A percentile compares a stretch with the other conserved stretches of the same genome.
phyloP scores from a whole-genome alignment of 2,888 invertebrate species.

The Platycheirus albimanus region DNA sequence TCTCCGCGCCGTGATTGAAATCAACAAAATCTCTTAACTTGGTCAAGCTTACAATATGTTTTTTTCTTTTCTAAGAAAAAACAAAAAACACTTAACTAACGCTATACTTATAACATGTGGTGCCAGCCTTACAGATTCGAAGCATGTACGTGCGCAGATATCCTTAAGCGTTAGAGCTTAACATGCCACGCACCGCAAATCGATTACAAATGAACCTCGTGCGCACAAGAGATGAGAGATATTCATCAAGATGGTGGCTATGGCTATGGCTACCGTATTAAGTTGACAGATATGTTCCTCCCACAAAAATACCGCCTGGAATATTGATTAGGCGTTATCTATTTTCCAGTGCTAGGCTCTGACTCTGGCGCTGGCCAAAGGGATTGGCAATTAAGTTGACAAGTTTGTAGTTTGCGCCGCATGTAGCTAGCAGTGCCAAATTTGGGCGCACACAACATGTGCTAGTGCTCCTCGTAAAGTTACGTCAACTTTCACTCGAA shows the following conservation, averaged over 20 bases:
- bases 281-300: slow-evolving; percentile 55
- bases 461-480: slow-evolving; percentile 22
- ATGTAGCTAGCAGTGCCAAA: slow-evolving; percentile 59
- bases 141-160: slow-evolving; percentile 37
- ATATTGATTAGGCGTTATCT: slow-evolving; percentile 62
- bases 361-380: slow-evolving; percentile 25
- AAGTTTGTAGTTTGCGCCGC: slow-evolving; percentile 6
- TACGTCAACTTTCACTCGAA: slow-evolving; percentile 74
- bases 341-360: slow-evolving; percentile 1
- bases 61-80: background rate
- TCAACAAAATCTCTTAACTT: slow-evolving; percentile 50
- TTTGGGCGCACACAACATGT: slow-evolving; percentile 57
- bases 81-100: slow-evolving; percentile 17
- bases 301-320: slow-evolving; percentile 28
- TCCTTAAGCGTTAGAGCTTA: slow-evolving; percentile 44
- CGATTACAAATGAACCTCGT: slow-evolving; percentile 67
- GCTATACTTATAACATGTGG: slow-evolving; percentile 20
- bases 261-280: slow-evolving; percentile 24
- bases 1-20: slow-evolving; percentile 65
- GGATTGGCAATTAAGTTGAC: slow-evolving; percentile 50
- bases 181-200: slow-evolving; percentile 38
- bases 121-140: slow-evolving; percentile 38
- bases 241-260: slow-evolving; percentile 51
- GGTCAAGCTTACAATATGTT: slow-evolving; percentile 43
- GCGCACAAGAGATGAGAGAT: slow-evolving; percentile 40